A percentile compares a stretch with the other conserved stretches of the same genome.
Conservation (phyloP, 1,140 invertebrate genomes). For the Aricia agestis region DNA sequence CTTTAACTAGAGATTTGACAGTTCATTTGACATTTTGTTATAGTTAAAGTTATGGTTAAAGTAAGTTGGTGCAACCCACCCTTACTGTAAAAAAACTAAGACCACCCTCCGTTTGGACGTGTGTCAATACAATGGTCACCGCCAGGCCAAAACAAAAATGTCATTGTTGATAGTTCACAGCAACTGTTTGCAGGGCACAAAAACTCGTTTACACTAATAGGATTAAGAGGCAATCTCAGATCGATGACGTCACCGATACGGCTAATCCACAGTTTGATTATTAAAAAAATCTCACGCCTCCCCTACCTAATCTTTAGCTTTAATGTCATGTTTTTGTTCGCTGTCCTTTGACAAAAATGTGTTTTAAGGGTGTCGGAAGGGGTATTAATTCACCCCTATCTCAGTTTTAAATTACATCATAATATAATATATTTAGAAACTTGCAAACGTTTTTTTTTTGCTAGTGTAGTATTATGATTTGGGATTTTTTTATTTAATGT, state of each 20-base stretch:
- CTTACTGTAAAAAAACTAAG: no score
- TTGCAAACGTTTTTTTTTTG: no score
- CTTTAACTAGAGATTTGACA: no score
- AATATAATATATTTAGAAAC: no score
- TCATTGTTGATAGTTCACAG: neutral
- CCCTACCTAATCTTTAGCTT: neutral
- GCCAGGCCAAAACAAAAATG: neutral
- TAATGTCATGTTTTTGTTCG: neutral
- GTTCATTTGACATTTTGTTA: no score
- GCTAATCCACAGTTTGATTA: neutral
- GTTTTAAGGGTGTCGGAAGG: neutral
- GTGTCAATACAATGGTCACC: neutral
- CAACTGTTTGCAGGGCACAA: neutral
- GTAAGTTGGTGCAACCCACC: no score
- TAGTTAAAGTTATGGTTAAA: no score
- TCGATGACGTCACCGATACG: neutral
- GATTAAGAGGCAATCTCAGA: slow-evolving; percentile 1
- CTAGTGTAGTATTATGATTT: no score
- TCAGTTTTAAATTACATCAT: no score
- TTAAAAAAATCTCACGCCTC: slow-evolving; percentile 9
- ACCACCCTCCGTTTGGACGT: neutral
- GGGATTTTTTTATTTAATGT: no score
- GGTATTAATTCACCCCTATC: neutral
- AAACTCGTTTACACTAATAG: slow-evolving; percentile 10
- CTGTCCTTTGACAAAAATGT: neutral